Base-by-base conservation (phyloP, 2,797 vertebrate species). In the Bufotes viridis region DNA sequence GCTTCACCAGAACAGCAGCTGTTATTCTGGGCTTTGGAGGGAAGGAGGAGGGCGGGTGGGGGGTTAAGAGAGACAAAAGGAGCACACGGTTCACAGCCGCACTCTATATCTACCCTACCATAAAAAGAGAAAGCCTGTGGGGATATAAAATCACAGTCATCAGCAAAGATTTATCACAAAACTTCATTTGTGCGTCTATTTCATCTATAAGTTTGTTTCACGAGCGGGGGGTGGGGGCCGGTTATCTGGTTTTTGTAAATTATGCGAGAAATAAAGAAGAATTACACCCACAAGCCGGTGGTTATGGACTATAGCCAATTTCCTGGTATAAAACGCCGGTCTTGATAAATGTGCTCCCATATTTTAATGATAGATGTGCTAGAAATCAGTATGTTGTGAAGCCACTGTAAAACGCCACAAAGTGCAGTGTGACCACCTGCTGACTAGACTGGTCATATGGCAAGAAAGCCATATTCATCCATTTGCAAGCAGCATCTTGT, bases 1-100 rank as follows among this genome's bases (percentile, higher is more conserved):
- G 89, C 86, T 90, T 87, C 83, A 81, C 29, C 65, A 80, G 57
- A 88, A 58, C 20, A 82, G 79, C 86, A 82, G 29, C 53, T 81
- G 67, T 75, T 87, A 67, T 74, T 87, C 67, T 69, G 22, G 29
- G 70, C 29, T 76, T 63, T 2, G 34, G 51, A 24, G 15, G 4
- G 42, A 42, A 42, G 42, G 42, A 42, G 42, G 42, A 42, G 42
- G 42, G 42, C 4, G 42, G 42, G 42, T 2, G 51, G 22, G 49
- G 29, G 29, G 29, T 34, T 0, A 85, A 5, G 42, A 49, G 14
- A 76, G 34, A 79, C 74, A 55, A 78, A 24, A 78, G 24, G 51
- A 34, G 81, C 53, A 49, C 15, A 22, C 11, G 15, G 82, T 49
- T 24, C 55, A 63, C 10, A 61, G 20, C 10, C 70, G 12, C 42